Evolutionary conservation across 2,888 invertebrate species (phyloP).

Genomic region (Yponomeuta evonymella): DNA sequence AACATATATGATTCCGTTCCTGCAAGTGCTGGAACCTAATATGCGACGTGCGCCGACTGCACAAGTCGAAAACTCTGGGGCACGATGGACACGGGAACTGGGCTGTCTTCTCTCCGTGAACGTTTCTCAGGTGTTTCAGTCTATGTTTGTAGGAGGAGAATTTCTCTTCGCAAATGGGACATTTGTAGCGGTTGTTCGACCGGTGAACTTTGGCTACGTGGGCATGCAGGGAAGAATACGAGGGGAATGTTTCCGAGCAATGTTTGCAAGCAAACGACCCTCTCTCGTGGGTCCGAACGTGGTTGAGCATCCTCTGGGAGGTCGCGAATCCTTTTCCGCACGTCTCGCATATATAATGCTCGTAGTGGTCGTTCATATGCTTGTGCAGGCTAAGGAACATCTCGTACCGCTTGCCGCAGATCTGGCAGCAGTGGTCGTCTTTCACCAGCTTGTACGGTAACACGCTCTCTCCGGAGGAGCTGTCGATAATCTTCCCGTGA

Average conservation of each 20-base stretch:
- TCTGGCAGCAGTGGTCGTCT: slow-evolving; percentile 56
- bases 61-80: slow-evolving; percentile 58
- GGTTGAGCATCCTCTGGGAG: slow-evolving; percentile 59
- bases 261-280: slow-evolving; percentile 58
- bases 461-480: slow-evolving; percentile 54
- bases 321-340: slow-evolving; percentile 66
- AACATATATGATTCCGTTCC: slow-evolving; percentile 67
- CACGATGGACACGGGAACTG: slow-evolving; percentile 62
- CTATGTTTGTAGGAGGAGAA: slow-evolving; percentile 63
- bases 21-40: slow-evolving; percentile 60
- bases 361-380: slow-evolving; percentile 68
- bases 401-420: slow-evolving; percentile 63
- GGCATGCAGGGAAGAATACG: slow-evolving; percentile 52
- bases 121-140: slow-evolving; percentile 52
- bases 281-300: slow-evolving; percentile 54
- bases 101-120: slow-evolving; percentile 61
- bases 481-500: slow-evolving; percentile 52
- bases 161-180: slow-evolving; percentile 65
- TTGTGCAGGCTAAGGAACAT: slow-evolving; percentile 64
- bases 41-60: slow-evolving; percentile 60
- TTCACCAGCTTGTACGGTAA: slow-evolving; percentile 61
- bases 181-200: slow-evolving; percentile 62
- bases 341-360: slow-evolving; percentile 65
- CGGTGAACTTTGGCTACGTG: slow-evolving; percentile 58
- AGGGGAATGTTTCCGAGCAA: slow-evolving; percentile 50